Conservation (phyloP, 2,888 invertebrate genomes). For the Lacanobia wlatinum region DNA sequence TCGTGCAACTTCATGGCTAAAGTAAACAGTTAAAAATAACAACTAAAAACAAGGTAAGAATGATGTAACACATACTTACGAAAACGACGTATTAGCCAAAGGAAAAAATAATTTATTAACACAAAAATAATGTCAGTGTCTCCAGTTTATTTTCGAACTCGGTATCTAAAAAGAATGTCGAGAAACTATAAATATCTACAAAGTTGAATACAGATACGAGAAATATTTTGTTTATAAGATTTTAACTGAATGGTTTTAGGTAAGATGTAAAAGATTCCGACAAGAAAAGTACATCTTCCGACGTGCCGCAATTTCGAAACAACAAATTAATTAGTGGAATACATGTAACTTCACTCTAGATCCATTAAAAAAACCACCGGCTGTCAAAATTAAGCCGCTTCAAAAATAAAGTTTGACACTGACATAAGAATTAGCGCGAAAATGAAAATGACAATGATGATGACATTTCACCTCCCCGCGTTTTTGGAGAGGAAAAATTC, state of each 20-base stretch:
- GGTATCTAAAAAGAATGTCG: constrained; percentile 47
- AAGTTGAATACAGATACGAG: constrained; percentile 14
- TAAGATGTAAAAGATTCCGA: constrained; percentile 7
- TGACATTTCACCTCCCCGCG: constrained; percentile 42
- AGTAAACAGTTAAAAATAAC: constrained; percentile 62
- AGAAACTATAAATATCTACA: constrained; percentile 44
- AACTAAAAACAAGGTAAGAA: constrained; percentile 29
- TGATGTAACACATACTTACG: constrained; percentile 33
- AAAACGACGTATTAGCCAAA: constrained; percentile 25
- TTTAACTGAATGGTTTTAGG: constrained; percentile 28
- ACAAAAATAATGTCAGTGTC: constrained; percentile 32
- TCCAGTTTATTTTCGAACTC: constrained; percentile 46
- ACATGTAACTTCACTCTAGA: not conserved
- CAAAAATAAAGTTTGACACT: constrained; percentile 31
- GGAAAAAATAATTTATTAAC: constrained; percentile 41
- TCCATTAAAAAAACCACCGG: constrained; percentile 7
- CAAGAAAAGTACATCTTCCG: not conserved
- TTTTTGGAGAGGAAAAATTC: constrained; percentile 38
- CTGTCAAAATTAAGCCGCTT: constrained; percentile 1
- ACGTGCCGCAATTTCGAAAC: not conserved
- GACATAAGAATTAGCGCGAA: constrained; percentile 35
- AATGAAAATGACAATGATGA: constrained; percentile 17
- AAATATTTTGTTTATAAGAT: constrained; percentile 29
- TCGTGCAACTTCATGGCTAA: constrained; percentile 40
- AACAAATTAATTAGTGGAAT: constrained; percentile 12